Conservation (phyloP, 1,140 invertebrate genomes). For the Aphaenogaster ashmeadi region DNA sequence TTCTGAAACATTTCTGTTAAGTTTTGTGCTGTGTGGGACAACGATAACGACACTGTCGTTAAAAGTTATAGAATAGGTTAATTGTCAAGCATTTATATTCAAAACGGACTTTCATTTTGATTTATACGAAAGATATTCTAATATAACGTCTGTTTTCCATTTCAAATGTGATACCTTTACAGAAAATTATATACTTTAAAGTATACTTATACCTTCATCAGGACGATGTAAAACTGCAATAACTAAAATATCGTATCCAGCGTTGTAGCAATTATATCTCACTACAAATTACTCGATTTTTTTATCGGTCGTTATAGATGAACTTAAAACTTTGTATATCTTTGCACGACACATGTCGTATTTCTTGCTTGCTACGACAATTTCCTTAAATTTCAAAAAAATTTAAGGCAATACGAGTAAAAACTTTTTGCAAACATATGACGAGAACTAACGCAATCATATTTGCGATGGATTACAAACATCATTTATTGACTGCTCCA, state of each 20-base stretch:
- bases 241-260: background rate
- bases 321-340: background rate
- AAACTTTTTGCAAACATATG: background rate
- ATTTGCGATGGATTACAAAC: background rate
- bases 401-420: background rate
- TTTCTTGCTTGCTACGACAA: too few relatives aligned
- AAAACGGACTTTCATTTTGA: background rate
- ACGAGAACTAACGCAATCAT: background rate
- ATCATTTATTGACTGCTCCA: background rate
- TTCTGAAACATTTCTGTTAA: too few relatives aligned
- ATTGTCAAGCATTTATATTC: background rate
- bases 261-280: background rate
- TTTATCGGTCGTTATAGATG: background rate
- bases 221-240: background rate
- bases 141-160: background rate
- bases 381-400: too few relatives aligned
- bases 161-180: background rate
- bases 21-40: too few relatives aligned
- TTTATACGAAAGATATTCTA: background rate
- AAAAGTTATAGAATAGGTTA: too few relatives aligned
- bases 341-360: too few relatives aligned
- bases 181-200: background rate
- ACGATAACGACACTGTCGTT: too few relatives aligned
- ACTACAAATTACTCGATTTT: background rate
- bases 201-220: background rate